Base-by-base conservation (phyloP, 1,140 invertebrate species). In the Rhagoletis zephyria region DNA sequence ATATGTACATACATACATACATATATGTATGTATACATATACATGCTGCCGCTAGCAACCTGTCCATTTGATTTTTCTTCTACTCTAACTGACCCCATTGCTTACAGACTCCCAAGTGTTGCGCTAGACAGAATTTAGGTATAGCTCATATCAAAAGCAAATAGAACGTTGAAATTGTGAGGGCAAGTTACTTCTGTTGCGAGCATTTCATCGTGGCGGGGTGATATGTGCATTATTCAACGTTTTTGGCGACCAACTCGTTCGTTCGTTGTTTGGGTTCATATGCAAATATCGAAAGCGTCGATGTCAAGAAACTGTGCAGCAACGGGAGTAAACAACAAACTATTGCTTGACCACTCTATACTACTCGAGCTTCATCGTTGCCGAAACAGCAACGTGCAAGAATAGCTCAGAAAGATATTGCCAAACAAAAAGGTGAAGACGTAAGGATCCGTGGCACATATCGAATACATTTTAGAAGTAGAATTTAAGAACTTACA, bases 251-350 rank as follows among this genome's bases (percentile, higher is more conserved):
- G 51, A 59, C 51, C 3, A 42, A 40, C n/a, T n/a, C 51, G 45
- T 56, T 30, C 74, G 51, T 4, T 85, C 59, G 16, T 12, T 61
- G 30, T 60, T n/a, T 85, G 81, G 59, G 59, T 42, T 85, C 81
- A 85, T 85, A 85, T 85, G 81, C 81, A 85, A 85, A 85, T 85
- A 61, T 85, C 81, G 81, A 59, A 85, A 85, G 59, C 51, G 67
- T 74, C 45, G 81, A 85, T 85, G 81, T 59, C 51, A 85, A 85
- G 81, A 85, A 85, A 85, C 59, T 85, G 51, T 19, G 81, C 45
- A 85, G 59, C 81, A 85, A 85, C 81, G 19, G 14, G 30, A 85
- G 30, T 42, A 85, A 85, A 85, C 51, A 40, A 42, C n/a, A 10
- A 85, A 61, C n/a, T 61, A 85, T 59, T 61, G 59, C 81, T 85